Base-by-base conservation (phyloP, 2,888 invertebrate species). In the Sympetrum striolatum region DNA sequence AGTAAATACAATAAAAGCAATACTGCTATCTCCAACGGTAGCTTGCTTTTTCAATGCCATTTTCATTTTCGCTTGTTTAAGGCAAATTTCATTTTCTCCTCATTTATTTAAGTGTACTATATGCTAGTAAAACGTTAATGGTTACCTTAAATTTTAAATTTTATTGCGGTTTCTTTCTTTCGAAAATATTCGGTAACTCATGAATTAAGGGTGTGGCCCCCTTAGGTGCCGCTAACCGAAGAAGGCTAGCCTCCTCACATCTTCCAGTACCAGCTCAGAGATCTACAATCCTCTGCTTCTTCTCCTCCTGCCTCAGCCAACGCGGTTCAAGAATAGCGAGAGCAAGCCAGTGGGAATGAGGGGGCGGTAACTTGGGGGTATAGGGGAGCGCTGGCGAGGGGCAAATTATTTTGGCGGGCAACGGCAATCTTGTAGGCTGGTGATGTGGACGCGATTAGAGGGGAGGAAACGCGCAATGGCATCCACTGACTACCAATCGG, bases 321-420 rank as follows among this genome's bases (percentile, higher is more conserved):
- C 86, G 86, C n/a, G 60, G 86, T 60, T 86, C 86, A 86, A 86
- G 86, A 86, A 86, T 86, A 86, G 86, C 86, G 86, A 37, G 86
- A 86, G 86, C 86, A 64, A 60, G 37, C 60, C 31, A 37, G 60
- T 60, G 86, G 86, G 64, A 64, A 60, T 18, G 86, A 35, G 64
- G 64, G 86, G 14, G 22, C 25, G 39, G 86, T 37, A 35, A 58
- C 81, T n/a, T 35, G 39, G 22, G 35, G 82, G 58, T 6, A 58
- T 25, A 82, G 81, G 82, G 82, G 37, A 80, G 37, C 35, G 58
- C 25, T 22, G 58, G 60, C 12, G 82, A 60, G 37, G 64, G 60
- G 86, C 60, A 60, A 86, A 86, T 86, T 86, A 86, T 86, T 86
- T 86, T 86, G 86, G 86, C 86, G 86, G 86, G 86, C 86, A 86